A percentile compares a stretch with the other conserved stretches of the same genome.
phyloP scores from a whole-genome alignment of 1,140 invertebrate species.

The Gryon sp. region DNA sequence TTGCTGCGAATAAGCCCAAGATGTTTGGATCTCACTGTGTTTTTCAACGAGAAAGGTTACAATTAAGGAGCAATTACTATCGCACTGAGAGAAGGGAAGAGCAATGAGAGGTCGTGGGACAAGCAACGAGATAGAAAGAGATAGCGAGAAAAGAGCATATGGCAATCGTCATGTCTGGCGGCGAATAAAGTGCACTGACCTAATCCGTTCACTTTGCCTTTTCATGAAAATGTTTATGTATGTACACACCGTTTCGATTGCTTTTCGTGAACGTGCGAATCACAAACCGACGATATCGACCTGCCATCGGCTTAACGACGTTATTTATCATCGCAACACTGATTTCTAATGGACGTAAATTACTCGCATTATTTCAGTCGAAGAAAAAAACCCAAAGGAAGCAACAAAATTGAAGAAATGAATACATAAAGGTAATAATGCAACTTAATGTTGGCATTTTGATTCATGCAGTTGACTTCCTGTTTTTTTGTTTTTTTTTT shows the following conservation, averaged over 20 bases:
- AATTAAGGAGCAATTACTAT: slow-evolving; percentile 59
- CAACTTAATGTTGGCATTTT: too few relatives aligned
- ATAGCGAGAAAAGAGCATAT: slow-evolving; percentile 29
- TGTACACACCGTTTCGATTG: slow-evolving; percentile 51
- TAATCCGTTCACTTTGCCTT: slow-evolving; percentile 50
- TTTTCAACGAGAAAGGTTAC: slow-evolving; percentile 56
- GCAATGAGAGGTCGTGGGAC: slow-evolving; percentile 24
- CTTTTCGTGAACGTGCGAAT: slow-evolving; percentile 41
- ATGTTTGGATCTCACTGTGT: slow-evolving; percentile 57
- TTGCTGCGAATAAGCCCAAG: slow-evolving; percentile 37
- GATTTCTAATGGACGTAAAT: slow-evolving; percentile 17
- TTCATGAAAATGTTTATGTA: slow-evolving; percentile 57
- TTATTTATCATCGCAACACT: slow-evolving; percentile 35
- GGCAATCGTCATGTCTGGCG: slow-evolving; percentile 43
- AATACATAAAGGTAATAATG: too few relatives aligned
- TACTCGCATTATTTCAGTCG: slow-evolving; percentile 26
- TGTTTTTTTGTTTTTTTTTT: background rate
- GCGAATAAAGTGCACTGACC: slow-evolving; percentile 54
- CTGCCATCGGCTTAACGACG: slow-evolving; percentile 13
- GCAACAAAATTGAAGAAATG: too few relatives aligned
- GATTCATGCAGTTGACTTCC: background rate
- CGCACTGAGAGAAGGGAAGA: slow-evolving; percentile 19
- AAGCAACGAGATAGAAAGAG: slow-evolving; percentile 13
- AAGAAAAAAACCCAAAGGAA: too few relatives aligned
- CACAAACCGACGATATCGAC: slow-evolving; percentile 5